Evolutionary conservation across 2,113 vertebrate species (phyloP), one percentile per base, ranked within the genome.

Genomic region (Lasiurus borealis): DNA sequence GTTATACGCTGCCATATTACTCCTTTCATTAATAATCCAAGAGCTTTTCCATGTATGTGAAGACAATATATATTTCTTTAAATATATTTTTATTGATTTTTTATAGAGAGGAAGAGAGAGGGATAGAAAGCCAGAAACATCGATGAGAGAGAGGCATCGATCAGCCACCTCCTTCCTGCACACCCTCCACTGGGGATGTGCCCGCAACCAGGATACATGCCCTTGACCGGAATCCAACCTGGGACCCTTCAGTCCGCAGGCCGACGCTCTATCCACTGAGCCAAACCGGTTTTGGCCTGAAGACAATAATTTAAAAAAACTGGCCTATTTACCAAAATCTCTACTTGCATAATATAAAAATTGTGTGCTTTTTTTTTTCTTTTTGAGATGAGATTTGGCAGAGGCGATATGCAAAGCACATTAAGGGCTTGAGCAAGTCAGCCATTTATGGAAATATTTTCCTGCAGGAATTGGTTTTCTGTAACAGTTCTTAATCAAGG

Each of bases 391-490:
- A 96, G 85, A 97, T 96, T 97, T 97, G 94, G 95, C 96, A 97
- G 89, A 93, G 83, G 77, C 95, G 92, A 97, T 96, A 97, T 97
- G 96, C 96, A 97, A 97, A 97, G 96, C 96, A 97, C 96, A 97
- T 97, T 96, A 97, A 97, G 92, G 91, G 84, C 88, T 85, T 96
- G 92, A 97, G 90, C 14, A 6, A 96, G 95, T 96, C 91, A 97
- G 97, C 87, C 96, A 97, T 97, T 97, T 97, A 97, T 94, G 96
- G 97, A 97, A 97, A 97, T 96, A 97, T 97, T 97, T 97, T 97
- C 90, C 96, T 97, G 95, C 95, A 97, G 96, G 95, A 97, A 97
- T 50, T 97, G 87, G 95, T 93, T 97, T 97, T 96, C 87, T 96
- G 40, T 96, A 97, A 97, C 90, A 96, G 95, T 97, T 97, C 95